A percentile compares a stretch with the other conserved stretches of the same genome.
Evolutionary conservation across 2,113 vertebrate species (phyloP).

Genomic region (Excalfactoria chinensis): DNA sequence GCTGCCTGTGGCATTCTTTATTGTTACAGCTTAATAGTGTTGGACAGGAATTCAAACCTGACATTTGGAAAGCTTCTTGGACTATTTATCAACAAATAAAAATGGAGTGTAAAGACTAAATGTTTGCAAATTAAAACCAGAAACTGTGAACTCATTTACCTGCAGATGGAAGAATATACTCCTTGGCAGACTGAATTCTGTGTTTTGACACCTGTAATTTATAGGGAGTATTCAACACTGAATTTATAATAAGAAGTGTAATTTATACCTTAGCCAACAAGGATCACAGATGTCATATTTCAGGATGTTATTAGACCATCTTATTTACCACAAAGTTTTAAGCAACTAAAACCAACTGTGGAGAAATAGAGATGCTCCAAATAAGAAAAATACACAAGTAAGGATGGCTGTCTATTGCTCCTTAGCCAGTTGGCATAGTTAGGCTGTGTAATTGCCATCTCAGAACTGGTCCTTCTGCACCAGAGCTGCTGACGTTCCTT

Average conservation of each 20-base stretch:
- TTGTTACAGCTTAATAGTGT: neutral
- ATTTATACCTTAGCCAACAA: neutral
- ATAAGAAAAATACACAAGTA: neutral
- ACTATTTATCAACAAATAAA: neutral
- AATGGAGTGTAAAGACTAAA: neutral
- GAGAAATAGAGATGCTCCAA: neutral
- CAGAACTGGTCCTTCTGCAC: neutral
- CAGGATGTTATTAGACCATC: neutral
- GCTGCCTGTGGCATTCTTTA: neutral
- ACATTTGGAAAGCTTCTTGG: neutral
- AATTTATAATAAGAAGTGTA: neutral
- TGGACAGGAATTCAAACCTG: neutral
- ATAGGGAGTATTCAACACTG: neutral
- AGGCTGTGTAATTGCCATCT: neutral
- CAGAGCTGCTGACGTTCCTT: neutral
- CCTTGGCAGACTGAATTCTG: neutral
- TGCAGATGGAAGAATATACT: neutral
- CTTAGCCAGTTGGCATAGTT: neutral
- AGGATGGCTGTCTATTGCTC: neutral
- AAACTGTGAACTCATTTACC: neutral
- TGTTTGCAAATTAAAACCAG: neutral
- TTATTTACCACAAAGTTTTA: neutral
- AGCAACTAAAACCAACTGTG: neutral
- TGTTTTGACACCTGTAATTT: neutral
- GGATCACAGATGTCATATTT: neutral